Base-by-base conservation (phyloP, 1,140 invertebrate genomes). In the Drosophila seguyi region DNA sequence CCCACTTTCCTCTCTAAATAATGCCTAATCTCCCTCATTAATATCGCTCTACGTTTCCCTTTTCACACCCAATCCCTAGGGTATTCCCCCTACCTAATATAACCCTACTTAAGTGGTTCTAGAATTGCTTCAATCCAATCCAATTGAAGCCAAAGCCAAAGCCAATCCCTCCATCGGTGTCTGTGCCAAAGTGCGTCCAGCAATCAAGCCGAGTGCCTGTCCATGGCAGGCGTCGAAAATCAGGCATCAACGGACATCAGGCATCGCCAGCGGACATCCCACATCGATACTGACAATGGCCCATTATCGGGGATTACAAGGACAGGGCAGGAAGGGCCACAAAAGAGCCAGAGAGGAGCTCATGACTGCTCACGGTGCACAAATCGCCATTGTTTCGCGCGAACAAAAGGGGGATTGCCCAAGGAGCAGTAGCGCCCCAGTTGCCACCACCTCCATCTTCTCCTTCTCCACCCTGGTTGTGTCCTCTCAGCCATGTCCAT, bases 231-330 rank as follows among this genome's bases (percentile, higher is more conserved):
- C 66, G 62, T 50, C 41, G 58, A 39, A 31, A 73, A 53, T 48
- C 57, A 63, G 65, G 20, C 39, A 6, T 67, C 59, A 27, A 41
- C 44, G 44, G 29, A 50, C 25, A 50, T 82, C 74, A 56, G 62
- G 13, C 42, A 41, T 22, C 20, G 44, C 6, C 45, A n/a, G 34
- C 63, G 66, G 45, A 48, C 48, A 50, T 83, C 63, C 58, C 66
- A 66, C 84, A 80, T 73, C 84, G 72, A 68, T 52, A 45, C 53
- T 76, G 80, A 87, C 84, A 87, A 87, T 88, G 66, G 84, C 58
- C 80, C 84, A 81, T 88, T 90, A 88, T 81, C 55, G 52, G 52
- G 67, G 39, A 87, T 87, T 84, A 87, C 84, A 88, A 87, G 84
- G 84, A 76, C 80, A 48, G 34, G 34, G 61, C 25, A 38, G 13